A percentile compares a stretch with the other conserved stretches of the same genome.
Conservation (phyloP, 2,888 invertebrate genomes). For the Archips crataeganus region DNA sequence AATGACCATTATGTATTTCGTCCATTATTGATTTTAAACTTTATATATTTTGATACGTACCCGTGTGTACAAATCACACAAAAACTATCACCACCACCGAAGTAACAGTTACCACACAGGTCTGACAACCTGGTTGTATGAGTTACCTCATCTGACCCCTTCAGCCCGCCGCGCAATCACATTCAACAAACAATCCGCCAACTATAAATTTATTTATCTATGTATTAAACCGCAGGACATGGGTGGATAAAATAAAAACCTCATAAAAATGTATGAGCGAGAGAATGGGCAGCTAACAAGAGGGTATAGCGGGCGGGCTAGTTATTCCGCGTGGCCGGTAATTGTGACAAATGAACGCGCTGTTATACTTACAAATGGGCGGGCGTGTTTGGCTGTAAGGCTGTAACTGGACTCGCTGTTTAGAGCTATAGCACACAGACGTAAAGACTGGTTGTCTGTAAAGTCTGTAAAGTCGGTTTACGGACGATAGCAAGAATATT, state of each 20-base stretch:
- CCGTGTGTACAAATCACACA: no score
- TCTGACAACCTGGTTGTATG: no score
- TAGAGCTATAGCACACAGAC: no score
- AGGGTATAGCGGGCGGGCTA: slow-evolving; percentile 54
- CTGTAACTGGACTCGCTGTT: slow-evolving; percentile 10
- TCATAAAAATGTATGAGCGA: slow-evolving; percentile 85
- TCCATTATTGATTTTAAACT: no score
- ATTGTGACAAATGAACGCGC: slow-evolving; percentile 81
- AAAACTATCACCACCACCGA: no score
- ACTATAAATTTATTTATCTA: slow-evolving; percentile 20
- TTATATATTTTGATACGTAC: no score
- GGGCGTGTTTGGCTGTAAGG: slow-evolving; percentile 12
- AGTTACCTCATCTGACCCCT: not conserved
- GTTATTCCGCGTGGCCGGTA: slow-evolving; percentile 83
- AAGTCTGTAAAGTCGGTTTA: no score
- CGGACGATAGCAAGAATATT: no score
- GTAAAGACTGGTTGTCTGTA: no score
- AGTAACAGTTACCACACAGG: no score
- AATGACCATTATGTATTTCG: no score
- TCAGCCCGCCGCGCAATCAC: not conserved
- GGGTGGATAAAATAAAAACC: slow-evolving; percentile 76
- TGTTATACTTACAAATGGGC: slow-evolving; percentile 57
- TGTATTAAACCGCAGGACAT: slow-evolving; percentile 61
- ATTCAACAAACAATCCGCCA: slow-evolving; percentile 23
- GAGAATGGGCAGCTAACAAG: slow-evolving; percentile 77